Conservation (phyloP, 2,888 invertebrate genomes). For the Plebejus melissa region DNA sequence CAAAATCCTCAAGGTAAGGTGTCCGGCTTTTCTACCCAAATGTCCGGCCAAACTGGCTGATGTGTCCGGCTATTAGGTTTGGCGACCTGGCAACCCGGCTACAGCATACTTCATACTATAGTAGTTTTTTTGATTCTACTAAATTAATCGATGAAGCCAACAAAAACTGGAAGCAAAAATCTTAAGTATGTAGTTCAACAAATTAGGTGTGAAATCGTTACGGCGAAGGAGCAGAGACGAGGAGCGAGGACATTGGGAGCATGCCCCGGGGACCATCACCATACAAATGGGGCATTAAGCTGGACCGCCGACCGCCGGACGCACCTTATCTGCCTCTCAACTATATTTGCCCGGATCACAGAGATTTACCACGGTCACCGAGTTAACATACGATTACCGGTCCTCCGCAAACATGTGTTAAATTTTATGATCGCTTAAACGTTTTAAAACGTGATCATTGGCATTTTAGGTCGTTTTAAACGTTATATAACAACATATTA, state of each 20-base stretch:
- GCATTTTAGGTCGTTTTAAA: not conserved
- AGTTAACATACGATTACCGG: slow-evolving; percentile 70
- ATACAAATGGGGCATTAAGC: slow-evolving; percentile 75
- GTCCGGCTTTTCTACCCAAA: no score
- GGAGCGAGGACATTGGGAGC: slow-evolving; percentile 46
- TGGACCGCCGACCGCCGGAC: slow-evolving; percentile 55
- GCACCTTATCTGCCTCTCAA: slow-evolving; percentile 74
- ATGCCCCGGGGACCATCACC: slow-evolving; percentile 58
- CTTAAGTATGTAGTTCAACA: slow-evolving; percentile 7
- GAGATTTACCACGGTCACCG: slow-evolving; percentile 74
- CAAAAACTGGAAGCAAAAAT: not conserved
- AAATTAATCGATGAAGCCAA: not conserved
- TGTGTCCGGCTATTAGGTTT: no score
- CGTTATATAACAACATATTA: not conserved
- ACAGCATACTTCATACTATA: no score
- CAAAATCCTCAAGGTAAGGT: no score
- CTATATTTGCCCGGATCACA: slow-evolving; percentile 76
- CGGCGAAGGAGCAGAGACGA: slow-evolving; percentile 24
- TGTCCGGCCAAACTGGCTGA: no score
- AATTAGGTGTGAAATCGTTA: slow-evolving; percentile 25
- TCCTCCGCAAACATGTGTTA: slow-evolving; percentile 71
- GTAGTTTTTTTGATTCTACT: not conserved
- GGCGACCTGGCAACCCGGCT: no score
- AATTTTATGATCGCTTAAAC: slow-evolving; percentile 54
- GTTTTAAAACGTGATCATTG: slow-evolving; percentile 31